Conservation (phyloP, 1,140 invertebrate species). For the Bombus ignitus region DNA sequence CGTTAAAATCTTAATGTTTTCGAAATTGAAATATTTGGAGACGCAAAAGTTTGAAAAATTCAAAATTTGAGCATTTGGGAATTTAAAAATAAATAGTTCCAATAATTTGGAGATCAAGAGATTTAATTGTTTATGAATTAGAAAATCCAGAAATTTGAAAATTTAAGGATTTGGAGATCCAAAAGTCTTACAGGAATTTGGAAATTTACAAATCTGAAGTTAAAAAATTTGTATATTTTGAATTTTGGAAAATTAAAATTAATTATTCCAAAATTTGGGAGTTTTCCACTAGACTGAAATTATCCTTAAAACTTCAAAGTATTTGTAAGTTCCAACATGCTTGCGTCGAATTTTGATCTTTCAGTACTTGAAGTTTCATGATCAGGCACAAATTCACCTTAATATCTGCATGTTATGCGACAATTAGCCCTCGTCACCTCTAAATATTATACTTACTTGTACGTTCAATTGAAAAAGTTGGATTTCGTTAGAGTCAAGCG, state of each 20-base stretch:
- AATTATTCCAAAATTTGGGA: no score
- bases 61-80: neutral
- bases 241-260: neutral
- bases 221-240: neutral
- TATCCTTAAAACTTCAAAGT: no score
- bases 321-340: neutral
- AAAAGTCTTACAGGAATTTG: no score
- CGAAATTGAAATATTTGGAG: neutral
- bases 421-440: neutral
- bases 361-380: constrained; percentile 37
- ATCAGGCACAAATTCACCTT: neutral
- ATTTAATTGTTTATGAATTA: no score
- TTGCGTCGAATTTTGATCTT: neutral
- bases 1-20: neutral
- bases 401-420: neutral
- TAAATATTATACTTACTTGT: constrained; percentile 15
- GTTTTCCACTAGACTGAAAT: no score
- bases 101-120: no score
- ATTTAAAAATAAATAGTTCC: neutral
- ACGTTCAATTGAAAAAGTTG: constrained; percentile 51
- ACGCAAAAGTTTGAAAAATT: neutral
- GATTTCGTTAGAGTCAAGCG: constrained; percentile 93
- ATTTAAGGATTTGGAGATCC: neutral
- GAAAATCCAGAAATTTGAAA: no score
- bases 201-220: neutral